These are phyloP conservation scores for Hippocampus zosterae DNA, from an alignment of 2,113 vertebrate genomes.

Conservation along the genomic window DNA sequence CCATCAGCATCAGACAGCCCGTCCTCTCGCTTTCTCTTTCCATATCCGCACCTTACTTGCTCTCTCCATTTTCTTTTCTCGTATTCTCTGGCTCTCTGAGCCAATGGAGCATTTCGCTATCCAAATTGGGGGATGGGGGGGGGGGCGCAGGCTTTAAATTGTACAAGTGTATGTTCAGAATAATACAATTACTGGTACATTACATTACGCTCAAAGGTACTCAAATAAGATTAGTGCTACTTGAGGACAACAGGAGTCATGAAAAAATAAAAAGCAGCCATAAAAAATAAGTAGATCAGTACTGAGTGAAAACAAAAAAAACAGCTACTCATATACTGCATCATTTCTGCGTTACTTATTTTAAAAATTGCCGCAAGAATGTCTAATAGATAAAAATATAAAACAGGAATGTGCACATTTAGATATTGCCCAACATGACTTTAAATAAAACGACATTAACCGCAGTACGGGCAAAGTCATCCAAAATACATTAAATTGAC, in stretches of 20 bases:
- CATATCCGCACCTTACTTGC: conserved; percentile 11
- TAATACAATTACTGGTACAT: not conserved
- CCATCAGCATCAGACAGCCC: conserved; percentile 63
- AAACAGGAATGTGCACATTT: not conserved
- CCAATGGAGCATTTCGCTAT: not conserved
- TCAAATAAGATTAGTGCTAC: no score
- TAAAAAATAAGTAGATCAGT: not conserved
- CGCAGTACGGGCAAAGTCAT: no score
- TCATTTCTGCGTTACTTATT: no score
- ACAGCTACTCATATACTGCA: not conserved
- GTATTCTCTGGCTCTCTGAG: not conserved
- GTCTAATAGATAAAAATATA: no score
- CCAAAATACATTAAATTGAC: not conserved
- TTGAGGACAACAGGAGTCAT: not conserved
- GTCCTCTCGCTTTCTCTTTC: conserved; percentile 52
- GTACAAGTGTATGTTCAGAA: not conserved
- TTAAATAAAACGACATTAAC: not conserved
- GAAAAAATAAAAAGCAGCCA: not conserved
- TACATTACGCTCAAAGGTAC: not conserved
- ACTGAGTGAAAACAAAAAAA: not conserved
- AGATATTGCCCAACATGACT: not conserved
- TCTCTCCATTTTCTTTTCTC: conserved; percentile 11
- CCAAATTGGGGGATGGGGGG: not conserved
- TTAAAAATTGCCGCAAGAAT: no score
- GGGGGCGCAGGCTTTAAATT: not conserved